Percentiles rank a stretch among this genome's conserved stretches.
These are phyloP conservation scores for Stegophylla sp. DNA, from an alignment of 2,888 invertebrate genomes.

Conservation along the genomic window DNA sequence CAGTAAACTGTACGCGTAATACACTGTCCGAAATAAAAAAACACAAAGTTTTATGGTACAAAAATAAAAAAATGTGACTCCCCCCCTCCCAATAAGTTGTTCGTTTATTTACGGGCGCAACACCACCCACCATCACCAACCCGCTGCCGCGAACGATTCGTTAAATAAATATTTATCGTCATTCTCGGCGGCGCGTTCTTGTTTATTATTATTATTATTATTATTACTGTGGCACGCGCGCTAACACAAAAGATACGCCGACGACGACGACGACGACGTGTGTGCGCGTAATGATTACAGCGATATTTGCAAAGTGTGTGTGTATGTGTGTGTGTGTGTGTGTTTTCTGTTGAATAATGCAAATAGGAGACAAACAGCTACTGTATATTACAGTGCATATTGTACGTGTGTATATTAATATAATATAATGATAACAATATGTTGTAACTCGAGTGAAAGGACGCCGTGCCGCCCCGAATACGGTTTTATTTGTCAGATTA, in stretches of 20 bases:
- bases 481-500: constrained; percentile 19
- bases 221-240: neutral
- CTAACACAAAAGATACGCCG: no score
- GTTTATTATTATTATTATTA: neutral
- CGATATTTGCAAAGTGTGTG: neutral
- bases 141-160: neutral
- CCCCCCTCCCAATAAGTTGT: neutral
- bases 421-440: neutral
- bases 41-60: neutral
- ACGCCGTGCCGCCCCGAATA: neutral
- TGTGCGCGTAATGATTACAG: neutral
- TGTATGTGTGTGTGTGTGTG: neutral
- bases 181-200: neutral
- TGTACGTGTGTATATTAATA: neutral
- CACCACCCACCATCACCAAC: neutral
- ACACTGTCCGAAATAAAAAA: neutral
- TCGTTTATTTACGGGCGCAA: neutral
- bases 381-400: neutral
- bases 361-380: constrained; percentile 26
- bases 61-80: no score
- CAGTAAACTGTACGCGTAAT: neutral
- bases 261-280: neutral
- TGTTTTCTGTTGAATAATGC: constrained; percentile 28
- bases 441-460: constrained; percentile 37
- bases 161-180: constrained; percentile 27